Base-by-base conservation (phyloP, 2,797 vertebrate species). In the Merluccius polli region DNA sequence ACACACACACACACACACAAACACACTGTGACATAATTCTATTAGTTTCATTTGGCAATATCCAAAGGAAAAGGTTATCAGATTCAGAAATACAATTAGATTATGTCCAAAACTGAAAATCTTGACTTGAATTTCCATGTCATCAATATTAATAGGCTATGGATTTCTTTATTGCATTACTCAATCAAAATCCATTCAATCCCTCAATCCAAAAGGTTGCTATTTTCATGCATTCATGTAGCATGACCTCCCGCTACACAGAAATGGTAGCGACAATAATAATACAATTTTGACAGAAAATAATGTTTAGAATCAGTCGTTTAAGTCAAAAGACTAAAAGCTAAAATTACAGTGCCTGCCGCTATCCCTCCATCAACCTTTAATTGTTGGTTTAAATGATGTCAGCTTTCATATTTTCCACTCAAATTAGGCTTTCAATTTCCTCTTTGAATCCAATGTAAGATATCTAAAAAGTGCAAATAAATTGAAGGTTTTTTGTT, bases 71-170 rank as follows among this genome's bases (percentile, higher is more conserved):
- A 59, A 59, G 21, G 52, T 59, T 59, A 52, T 21, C 52, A 59
- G 52, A 59, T 59, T 38, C n/a, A 52, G 48, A 52, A 52, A 52
- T 52, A 52, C 48, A 52, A 52, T n/a, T 52, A 52, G 48, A 52
- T 52, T 4, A 52, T n/a, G 52, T 59, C 52, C 21, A n/a, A n/a
- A 59, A 59, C n/a, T 59, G n/a, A 59, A 59, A n/a, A 59, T 59
- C 52, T 59, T 59, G 18, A 16, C 18, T 48, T 48, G 21, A n/a
- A 59, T 24, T 8, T 59, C 21, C 52, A 59, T 59, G 52, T 59
- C 52, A 59, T 59, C 21, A 59, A 59, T 59, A 59, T n/a, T n/a
- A 59, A 59, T 24, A 59, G 52, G 52, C 21, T 59, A n/a, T 59
- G 21, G 52, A 24, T 59, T 59, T 59, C n/a, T 59, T 59, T n/a